A percentile compares a stretch with the other conserved stretches of the same genome.
Evolutionary conservation across 1,140 invertebrate species (phyloP).

Genomic region (Drosophila insularis): DNA sequence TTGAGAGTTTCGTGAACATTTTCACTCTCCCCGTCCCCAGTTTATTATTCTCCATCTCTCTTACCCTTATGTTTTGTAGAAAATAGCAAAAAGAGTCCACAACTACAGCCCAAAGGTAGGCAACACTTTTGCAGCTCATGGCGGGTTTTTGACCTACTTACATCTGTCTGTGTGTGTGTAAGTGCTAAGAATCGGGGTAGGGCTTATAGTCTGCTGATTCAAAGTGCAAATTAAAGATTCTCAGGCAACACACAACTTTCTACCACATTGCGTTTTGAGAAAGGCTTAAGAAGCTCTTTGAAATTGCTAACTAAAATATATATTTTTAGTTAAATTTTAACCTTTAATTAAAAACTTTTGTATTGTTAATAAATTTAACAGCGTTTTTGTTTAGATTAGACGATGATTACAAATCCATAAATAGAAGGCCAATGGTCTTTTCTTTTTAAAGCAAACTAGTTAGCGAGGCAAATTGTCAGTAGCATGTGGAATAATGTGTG

Average conservation of each 20-base stretch:
- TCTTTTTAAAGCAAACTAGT: neutral
- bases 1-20: conserved; percentile 25
- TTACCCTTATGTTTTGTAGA: neutral
- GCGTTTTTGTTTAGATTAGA: neutral
- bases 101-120: conserved; percentile 73
- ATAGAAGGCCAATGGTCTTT: too few species aligned
- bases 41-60: neutral
- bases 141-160: conserved; percentile 3
- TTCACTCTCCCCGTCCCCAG: neutral
- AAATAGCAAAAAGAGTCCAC: conserved; percentile 46
- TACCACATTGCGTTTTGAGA: neutral
- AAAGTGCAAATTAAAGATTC: conserved; percentile 1
- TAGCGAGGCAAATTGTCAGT: conserved; percentile 30
- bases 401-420: neutral
- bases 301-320: too few species aligned
- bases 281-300: neutral
- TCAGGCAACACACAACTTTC: neutral
- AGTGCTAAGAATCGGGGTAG: neutral
- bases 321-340: too few species aligned
- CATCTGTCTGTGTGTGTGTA: neutral
- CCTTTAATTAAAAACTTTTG: too few species aligned
- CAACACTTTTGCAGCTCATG: conserved; percentile 43
- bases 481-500: conserved; percentile 36
- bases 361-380: neutral
- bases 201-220: neutral